These are phyloP conservation scores for Scophthalmus maximus DNA, from an alignment of 2,113 vertebrate genomes.

Conservation along the genomic window DNA sequence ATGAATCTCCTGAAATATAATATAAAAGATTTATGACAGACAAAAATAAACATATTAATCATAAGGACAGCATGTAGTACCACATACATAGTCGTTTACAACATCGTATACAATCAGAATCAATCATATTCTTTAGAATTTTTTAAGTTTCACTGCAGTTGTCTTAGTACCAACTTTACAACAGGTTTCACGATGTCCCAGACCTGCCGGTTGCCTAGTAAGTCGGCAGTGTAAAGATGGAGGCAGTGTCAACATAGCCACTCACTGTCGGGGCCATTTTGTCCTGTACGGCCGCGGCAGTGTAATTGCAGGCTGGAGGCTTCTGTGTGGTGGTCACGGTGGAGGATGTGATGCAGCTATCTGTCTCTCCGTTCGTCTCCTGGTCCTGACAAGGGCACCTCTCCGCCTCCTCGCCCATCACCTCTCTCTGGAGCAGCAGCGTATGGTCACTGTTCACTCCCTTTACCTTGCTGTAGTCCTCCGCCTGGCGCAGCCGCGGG, in stretches of 20 bases:
- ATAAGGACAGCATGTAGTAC: slow-evolving; percentile 13
- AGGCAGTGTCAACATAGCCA: slow-evolving; percentile 90
- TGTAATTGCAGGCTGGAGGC: slow-evolving; percentile 39
- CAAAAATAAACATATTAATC: too few relatives aligned
- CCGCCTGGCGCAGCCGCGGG: slow-evolving; percentile 15
- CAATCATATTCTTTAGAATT: background rate
- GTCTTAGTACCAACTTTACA: background rate
- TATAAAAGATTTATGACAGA: too few relatives aligned
- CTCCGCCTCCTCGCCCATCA: slow-evolving; percentile 60
- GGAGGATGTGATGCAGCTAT: slow-evolving; percentile 33
- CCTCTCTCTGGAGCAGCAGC: slow-evolving; percentile 86
- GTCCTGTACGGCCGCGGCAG: slow-evolving; percentile 32
- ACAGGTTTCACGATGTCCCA: slow-evolving; percentile 14
- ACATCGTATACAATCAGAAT: slow-evolving; percentile 17
- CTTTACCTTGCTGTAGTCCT: slow-evolving; percentile 91
- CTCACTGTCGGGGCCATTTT: slow-evolving; percentile 63
- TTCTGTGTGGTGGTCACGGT: slow-evolving; percentile 58
- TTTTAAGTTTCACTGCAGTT: background rate
- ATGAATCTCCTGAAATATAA: too few relatives aligned
- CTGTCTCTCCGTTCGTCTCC: slow-evolving; percentile 58
- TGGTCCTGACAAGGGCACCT: slow-evolving; percentile 47
- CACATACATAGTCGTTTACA: too few relatives aligned
- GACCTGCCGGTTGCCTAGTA: slow-evolving; percentile 35
- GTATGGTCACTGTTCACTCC: slow-evolving; percentile 80
- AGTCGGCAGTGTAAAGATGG: slow-evolving; percentile 66